Conservation (phyloP, 2,888 invertebrate species). For the Ariolimax columbianus region DNA sequence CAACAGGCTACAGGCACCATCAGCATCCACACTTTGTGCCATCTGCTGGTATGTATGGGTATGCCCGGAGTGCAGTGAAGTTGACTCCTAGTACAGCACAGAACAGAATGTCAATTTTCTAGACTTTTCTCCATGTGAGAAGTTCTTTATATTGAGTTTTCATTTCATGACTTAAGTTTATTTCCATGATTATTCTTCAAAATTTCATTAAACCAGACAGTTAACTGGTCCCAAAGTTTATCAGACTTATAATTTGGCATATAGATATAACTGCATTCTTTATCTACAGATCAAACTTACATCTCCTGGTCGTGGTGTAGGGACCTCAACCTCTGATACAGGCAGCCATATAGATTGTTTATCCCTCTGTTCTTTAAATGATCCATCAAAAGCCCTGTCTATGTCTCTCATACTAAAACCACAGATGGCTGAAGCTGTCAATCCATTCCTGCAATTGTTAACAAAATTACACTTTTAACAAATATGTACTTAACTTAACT, state of each 20-base stretch:
- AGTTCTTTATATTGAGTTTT: too few relatives aligned
- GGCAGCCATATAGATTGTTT: slow-evolving; percentile 61
- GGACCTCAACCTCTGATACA: slow-evolving; percentile 58
- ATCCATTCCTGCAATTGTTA: slow-evolving; percentile 84
- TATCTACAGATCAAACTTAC: slow-evolving; percentile 50
- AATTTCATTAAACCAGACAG: neutral
- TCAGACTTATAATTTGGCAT: neutral
- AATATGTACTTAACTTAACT: too few relatives aligned
- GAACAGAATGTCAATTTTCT: too few relatives aligned
- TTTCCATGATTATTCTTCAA: neutral
- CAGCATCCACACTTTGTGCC: too few relatives aligned
- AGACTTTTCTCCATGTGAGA: too few relatives aligned
- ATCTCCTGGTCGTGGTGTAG: slow-evolving; percentile 61
- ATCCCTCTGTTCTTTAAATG: slow-evolving; percentile 61
- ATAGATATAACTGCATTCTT: neutral
- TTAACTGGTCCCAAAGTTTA: too few relatives aligned
- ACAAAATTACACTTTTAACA: too few relatives aligned
- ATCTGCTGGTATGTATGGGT: too few relatives aligned
- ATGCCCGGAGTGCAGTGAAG: too few relatives aligned
- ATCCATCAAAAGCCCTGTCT: slow-evolving; percentile 86
- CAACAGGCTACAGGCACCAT: too few relatives aligned
- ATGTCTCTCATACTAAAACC: slow-evolving; percentile 94
- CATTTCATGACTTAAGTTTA: neutral
- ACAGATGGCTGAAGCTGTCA: slow-evolving; percentile 98
- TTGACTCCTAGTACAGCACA: too few relatives aligned